Evolutionary conservation across 1,140 invertebrate species (phyloP).

Genomic region (Achatina immaculata): DNA sequence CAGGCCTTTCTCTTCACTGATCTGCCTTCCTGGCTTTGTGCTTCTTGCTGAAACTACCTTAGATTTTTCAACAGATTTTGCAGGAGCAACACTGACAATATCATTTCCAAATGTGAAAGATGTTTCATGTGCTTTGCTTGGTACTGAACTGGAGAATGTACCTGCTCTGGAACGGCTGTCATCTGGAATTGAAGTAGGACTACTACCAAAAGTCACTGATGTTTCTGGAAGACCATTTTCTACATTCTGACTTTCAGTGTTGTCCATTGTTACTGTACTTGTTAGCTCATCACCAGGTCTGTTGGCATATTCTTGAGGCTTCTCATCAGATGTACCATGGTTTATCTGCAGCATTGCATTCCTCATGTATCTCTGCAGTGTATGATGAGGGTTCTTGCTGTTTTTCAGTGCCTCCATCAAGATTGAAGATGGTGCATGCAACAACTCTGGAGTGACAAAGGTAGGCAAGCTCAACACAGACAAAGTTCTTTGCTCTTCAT

Average conservation of each 20-base stretch:
- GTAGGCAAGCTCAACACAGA: constrained; percentile 61
- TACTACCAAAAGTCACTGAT: not conserved
- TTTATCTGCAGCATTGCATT: constrained; percentile 25
- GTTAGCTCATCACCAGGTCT: not conserved
- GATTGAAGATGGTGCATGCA: constrained; percentile 47
- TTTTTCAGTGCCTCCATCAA: constrained; percentile 50
- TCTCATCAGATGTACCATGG: not conserved
- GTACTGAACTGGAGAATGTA: not conserved
- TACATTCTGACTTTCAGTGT: not conserved
- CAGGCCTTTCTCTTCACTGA: not conserved
- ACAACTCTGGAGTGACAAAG: constrained; percentile 49
- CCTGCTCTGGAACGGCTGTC: not conserved
- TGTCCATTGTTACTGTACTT: not conserved
- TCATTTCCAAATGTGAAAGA: not conserved
- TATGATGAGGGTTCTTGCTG: constrained; percentile 45
- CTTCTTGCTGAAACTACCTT: not conserved
- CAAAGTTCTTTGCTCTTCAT: constrained; percentile 49
- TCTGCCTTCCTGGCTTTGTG: not conserved
- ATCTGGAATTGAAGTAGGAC: not conserved
- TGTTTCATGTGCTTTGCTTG: not conserved
- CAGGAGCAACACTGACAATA: not conserved
- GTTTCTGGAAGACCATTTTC: not conserved
- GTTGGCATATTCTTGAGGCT: not conserved
- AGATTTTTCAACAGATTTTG: not conserved
- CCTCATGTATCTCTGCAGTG: constrained; percentile 39